Conservation (phyloP, 2,113 vertebrate species). For the Malurus elegans region DNA sequence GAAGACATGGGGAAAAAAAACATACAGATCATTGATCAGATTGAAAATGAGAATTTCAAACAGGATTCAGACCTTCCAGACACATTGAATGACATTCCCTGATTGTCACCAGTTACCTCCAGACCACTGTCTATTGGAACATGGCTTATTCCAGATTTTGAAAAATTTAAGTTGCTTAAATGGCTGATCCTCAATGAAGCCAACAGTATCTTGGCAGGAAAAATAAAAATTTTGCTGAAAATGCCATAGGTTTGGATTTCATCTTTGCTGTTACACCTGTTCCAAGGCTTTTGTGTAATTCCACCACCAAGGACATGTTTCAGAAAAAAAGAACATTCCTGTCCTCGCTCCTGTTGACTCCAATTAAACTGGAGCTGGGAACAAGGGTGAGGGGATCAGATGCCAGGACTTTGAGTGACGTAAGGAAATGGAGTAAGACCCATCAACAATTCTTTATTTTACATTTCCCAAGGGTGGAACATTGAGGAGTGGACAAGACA, state of each 20-base stretch:
- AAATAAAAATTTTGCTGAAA: not conserved
- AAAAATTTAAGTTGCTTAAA: not conserved
- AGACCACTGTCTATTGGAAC: not conserved
- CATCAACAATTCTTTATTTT: not conserved
- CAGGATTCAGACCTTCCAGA: not conserved
- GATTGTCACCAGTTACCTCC: not conserved
- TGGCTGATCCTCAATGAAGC: not conserved
- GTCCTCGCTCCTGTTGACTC: not conserved
- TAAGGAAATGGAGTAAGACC: not conserved
- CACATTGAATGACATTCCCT: not conserved
- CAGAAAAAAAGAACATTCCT: not conserved
- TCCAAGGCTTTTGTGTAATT: not conserved
- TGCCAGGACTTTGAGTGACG: not conserved
- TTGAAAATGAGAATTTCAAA: not conserved
- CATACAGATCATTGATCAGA: not conserved
- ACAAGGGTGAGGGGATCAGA: not conserved
- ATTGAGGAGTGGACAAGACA: not conserved
- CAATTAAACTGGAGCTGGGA: not conserved
- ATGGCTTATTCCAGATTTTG: not conserved
- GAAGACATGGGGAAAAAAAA: accelerated
- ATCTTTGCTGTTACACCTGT: not conserved
- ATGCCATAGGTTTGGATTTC: not conserved
- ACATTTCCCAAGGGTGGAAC: accelerated
- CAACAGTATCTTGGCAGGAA: not conserved
- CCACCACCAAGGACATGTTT: not conserved